Percentiles rank a stretch among this genome's conserved stretches.
phyloP scores from a whole-genome alignment of 1,140 invertebrate species.

The Acromyrmex charruanus region DNA sequence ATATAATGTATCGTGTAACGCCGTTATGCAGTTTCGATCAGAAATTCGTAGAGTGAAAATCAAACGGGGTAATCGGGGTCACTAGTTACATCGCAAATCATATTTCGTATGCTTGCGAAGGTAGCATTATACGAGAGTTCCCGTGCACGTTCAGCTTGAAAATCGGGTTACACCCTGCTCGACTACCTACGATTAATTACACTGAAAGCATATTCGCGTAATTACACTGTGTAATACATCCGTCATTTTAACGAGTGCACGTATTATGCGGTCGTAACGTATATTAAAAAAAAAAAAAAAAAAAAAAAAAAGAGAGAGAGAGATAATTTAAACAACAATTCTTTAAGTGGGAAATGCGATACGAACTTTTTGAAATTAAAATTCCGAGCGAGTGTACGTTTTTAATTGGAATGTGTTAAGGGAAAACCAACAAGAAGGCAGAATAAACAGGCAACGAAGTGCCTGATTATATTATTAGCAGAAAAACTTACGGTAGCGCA shows the following conservation, averaged over 20 bases:
- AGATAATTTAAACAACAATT: not conserved
- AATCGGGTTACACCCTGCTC: slow-evolving; percentile 47
- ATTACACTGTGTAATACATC: slow-evolving; percentile 41
- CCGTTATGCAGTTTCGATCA: not conserved
- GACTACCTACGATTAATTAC: slow-evolving; percentile 53
- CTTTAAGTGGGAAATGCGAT: not conserved
- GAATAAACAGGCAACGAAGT: not conserved
- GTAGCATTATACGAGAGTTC: slow-evolving; percentile 4
- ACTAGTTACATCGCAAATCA: slow-evolving; percentile 14
- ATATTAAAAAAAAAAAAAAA: no score
- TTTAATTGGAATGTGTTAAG: not conserved
- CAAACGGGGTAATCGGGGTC: slow-evolving; percentile 41
- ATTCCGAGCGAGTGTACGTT: not conserved
- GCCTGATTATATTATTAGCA: not conserved
- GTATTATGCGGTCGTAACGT: not conserved
- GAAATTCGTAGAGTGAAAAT: slow-evolving; percentile 22
- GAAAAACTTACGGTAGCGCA: not conserved
- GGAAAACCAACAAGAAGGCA: not conserved
- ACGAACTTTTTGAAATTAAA: not conserved
- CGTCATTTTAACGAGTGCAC: slow-evolving; percentile 25
- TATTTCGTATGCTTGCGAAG: slow-evolving; percentile 17
- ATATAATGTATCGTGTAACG: slow-evolving; percentile 23
- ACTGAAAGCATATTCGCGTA: slow-evolving; percentile 34
- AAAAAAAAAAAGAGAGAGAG: no score
- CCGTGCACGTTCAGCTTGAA: slow-evolving; percentile 6